Percentiles rank a stretch among this genome's conserved stretches.
Conservation (phyloP, 2,113 vertebrate genomes). For the Psittacula cyanocephala region DNA sequence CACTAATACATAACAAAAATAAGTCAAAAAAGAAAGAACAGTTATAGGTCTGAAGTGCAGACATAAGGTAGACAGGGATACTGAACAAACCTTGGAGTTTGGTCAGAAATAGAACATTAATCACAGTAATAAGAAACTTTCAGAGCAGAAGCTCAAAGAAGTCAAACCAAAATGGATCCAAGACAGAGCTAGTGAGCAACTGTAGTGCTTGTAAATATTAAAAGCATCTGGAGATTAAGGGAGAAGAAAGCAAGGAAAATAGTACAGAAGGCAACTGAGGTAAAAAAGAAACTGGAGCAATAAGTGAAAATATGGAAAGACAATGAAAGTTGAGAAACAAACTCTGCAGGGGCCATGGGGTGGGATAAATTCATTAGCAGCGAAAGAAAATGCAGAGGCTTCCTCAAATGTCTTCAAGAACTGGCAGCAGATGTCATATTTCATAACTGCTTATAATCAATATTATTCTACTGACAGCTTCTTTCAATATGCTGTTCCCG, state of each 20-base stretch:
- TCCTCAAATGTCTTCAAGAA: background rate
- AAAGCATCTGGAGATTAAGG: background rate
- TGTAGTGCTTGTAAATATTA: background rate
- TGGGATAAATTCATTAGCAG: background rate
- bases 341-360: background rate
- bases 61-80: background rate
- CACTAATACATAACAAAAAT: background rate
- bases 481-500: background rate
- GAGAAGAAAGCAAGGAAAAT: background rate
- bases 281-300: background rate
- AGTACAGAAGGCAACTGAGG: slow-evolving; percentile 6
- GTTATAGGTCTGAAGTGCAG: background rate
- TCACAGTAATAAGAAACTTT: background rate
- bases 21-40: background rate
- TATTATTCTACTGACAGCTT: background rate
- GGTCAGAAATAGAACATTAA: background rate
- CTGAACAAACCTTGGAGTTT: background rate
- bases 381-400: slow-evolving; percentile 6
- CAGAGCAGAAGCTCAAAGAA: background rate
- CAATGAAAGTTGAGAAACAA: slow-evolving; percentile 38
- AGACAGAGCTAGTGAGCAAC: background rate
- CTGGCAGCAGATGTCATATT: background rate
- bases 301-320: background rate
- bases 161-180: background rate
- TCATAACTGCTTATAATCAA: background rate